Conservation (phyloP, 1,140 invertebrate genomes). For the Drosophila sproati region DNA sequence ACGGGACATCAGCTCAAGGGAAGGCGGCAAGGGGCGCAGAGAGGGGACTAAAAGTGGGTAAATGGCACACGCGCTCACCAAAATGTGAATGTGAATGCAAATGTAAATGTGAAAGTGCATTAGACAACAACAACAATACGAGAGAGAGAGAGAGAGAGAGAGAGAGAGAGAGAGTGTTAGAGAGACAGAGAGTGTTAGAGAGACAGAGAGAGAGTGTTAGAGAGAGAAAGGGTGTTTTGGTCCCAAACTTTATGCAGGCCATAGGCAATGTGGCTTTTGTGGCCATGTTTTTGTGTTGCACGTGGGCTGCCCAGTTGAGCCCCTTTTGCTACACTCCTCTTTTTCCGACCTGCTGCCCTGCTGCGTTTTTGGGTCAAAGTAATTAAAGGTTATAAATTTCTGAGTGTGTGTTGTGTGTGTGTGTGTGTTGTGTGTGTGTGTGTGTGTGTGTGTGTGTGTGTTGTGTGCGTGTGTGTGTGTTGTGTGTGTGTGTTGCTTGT, state of each 20-base stretch:
- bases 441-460: no score
- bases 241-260: conserved; percentile 67
- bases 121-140: conserved; percentile 51
- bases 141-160: neutral
- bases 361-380: conserved; percentile 82
- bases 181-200: neutral
- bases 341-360: conserved; percentile 15
- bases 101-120: conserved; percentile 66
- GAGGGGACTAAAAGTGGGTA: conserved; percentile 52
- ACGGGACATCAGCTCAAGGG: conserved; percentile 39
- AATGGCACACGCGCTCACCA: conserved; percentile 57
- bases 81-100: conserved; percentile 35
- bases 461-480: no score
- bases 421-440: neutral
- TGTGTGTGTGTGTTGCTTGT: no score
- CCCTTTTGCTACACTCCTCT: neutral
- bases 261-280: conserved; percentile 74
- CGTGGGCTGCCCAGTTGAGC: neutral
- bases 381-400: conserved; percentile 83
- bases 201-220: neutral
- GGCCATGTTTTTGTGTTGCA: conserved; percentile 44
- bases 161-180: neutral
- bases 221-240: neutral
- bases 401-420: neutral
- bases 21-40: neutral